Percentiles rank a stretch among this genome's conserved stretches.
Evolutionary conservation across 2,797 vertebrate genomes (phyloP).

Genomic region (Tapera naevia): DNA sequence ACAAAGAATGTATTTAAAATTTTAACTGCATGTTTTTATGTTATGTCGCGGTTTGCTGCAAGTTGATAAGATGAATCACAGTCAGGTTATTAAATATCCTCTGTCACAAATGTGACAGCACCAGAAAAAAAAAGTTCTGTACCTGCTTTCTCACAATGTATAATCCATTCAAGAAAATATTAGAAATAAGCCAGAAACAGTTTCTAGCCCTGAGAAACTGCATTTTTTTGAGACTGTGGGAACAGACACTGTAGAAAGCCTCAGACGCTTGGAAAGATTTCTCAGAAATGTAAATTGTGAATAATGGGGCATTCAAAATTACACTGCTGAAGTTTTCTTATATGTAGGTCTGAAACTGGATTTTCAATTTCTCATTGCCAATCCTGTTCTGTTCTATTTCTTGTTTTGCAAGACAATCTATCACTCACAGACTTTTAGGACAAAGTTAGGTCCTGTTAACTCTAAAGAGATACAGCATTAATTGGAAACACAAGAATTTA

Average conservation of each 20-base stretch:
- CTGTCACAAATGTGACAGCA: conserved; percentile 8
- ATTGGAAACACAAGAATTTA: background rate
- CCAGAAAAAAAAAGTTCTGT: conserved; percentile 7
- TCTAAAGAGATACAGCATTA: background rate
- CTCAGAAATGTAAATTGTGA: background rate
- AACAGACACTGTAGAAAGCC: background rate
- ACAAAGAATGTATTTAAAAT: background rate
- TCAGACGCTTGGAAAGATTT: background rate
- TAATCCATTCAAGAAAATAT: background rate
- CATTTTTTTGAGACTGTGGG: background rate
- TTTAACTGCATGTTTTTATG: conserved; percentile 21
- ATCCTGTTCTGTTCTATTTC: background rate
- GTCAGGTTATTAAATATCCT: conserved; percentile 30
- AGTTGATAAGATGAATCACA: conserved; percentile 26
- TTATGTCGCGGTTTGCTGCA: conserved; percentile 18
- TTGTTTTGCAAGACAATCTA: background rate
- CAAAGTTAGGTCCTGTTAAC: background rate
- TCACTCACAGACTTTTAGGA: background rate
- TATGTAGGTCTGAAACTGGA: background rate
- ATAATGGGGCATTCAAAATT: background rate
- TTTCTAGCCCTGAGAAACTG: background rate
- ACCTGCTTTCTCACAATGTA: background rate
- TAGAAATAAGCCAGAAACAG: background rate
- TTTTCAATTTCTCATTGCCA: background rate
- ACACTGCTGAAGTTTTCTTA: background rate